Base-by-base conservation (phyloP, 2,797 vertebrate genomes). In the Pangasius sanitwongsei region DNA sequence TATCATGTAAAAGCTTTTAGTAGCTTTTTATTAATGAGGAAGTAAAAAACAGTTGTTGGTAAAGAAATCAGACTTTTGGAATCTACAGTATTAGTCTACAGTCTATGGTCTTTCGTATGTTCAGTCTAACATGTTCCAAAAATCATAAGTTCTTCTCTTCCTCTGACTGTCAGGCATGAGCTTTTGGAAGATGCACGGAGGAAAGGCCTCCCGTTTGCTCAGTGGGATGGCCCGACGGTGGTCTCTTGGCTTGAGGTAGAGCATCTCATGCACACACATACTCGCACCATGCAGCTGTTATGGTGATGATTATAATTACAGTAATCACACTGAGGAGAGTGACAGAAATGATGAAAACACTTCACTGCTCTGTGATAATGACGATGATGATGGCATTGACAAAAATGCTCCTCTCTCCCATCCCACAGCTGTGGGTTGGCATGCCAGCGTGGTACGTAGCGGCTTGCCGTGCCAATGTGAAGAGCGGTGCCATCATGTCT, bases 381-480 rank as follows among this genome's bases (percentile, higher is more conserved):
- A 89, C 89, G 41, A 41, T 41, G 41, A 41, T 63, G 53, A 37
- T 82, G 80, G 57, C 80, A 85, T 50, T 81, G 34, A 82, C 37
- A 53, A 61, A 63, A 44, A 80, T 69, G 63, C 61, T 78, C 28
- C 34, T 87, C 69, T 86, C 69, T 85, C 75, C 55, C 41, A 15
- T 74, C 91, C 88, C 88, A 65, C 95, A 99, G 98, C 97, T 99
- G 93, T 99, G 98, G 98, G 97, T 99, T 92, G 98, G 98, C 53
- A 99, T 99, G 98, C 98, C 98, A 0, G 98, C 98, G 78, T 99
- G 98, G 98, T 99, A 99, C 0, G 98, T 99, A 91, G 98, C 98
- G 0, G 98, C 98, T 7, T 99, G 98, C 92, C 97, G 98, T 28
- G 98, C 98, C 94, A 99, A 99, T 0, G 98, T 99, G 95, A 99